Conservation (phyloP, 1,140 invertebrate genomes). For the Drosophila parabipectinata region DNA sequence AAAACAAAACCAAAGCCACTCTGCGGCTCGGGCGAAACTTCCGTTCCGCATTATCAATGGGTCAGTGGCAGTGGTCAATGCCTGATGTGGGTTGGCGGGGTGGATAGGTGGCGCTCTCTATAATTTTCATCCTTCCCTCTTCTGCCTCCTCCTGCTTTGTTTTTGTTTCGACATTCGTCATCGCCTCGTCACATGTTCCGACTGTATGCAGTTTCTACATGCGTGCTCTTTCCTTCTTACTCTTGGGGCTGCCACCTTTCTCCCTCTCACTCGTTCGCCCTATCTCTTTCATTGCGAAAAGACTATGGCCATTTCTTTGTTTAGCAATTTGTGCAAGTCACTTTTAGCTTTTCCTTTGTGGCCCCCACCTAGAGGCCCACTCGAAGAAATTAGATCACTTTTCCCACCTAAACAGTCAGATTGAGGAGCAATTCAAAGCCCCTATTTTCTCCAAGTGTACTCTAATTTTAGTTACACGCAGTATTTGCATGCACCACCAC, state of each 20-base stretch:
- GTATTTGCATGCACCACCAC: conserved; percentile 37
- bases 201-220: conserved; percentile 50
- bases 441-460: conserved; percentile 1
- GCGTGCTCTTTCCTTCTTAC: conserved; percentile 3
- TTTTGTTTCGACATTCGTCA: conserved; percentile 55
- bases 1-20: conserved; percentile 28
- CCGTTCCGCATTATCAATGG: conserved; percentile 73
- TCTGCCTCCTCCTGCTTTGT: conserved; percentile 17
- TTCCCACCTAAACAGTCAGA: background rate
- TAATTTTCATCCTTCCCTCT: conserved; percentile 7
- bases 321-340: conserved; percentile 59
- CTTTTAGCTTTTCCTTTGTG: conserved; percentile 59
- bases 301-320: conserved; percentile 51
- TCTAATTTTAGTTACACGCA: conserved; percentile 69
- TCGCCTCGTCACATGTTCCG: conserved; percentile 70
- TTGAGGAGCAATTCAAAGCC: no score
- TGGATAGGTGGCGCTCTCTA: conserved; percentile 13
- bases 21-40: conserved; percentile 43
- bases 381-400: conserved; percentile 35
- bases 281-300: background rate
- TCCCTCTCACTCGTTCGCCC: conserved; percentile 2
- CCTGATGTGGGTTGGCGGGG: conserved; percentile 10
- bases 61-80: conserved; percentile 65
- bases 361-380: conserved; percentile 8
- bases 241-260: background rate